Base-by-base conservation (phyloP, 2,797 vertebrate species). In the Hoplostethus mediterraneus region DNA sequence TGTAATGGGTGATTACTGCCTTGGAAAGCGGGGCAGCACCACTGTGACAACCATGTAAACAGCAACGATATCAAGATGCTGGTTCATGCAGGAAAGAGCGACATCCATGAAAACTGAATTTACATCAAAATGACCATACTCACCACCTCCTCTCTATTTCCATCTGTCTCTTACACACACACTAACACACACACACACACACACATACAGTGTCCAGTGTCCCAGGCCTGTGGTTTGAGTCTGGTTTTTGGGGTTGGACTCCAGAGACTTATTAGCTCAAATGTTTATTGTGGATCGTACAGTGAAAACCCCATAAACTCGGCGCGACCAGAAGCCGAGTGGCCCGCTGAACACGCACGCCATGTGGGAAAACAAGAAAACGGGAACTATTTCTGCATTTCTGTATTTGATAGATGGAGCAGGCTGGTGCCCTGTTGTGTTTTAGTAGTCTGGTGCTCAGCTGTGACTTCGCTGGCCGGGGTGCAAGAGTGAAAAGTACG, bases 231-330 rank as follows among this genome's bases (percentile, higher is more conserved):
- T 42, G 79, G 71, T 75, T 5, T 11, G 62, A 16, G 54, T 71
- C 57, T 66, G 14, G 74, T 64, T 74, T 74, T 82, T 31, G 21
- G 57, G 72, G 25, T 75, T 75, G 28, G 70, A 58, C 75, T 72
- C 59, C 30, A 28, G 67, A 42, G 67, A 72, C 42, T 54, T 42
- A 30, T 77, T 62, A 62, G 61, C 64, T 75, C 55, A 53, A 16
- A 74, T 80, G 77, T 75, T 75, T 82, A 67, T 68, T 71, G 79
- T 74, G 40, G 42, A 56, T 30, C 61, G 40, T 62, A 52, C 17
- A 36, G 33, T 68, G 31, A 31, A 63, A 69, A 42, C 25, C 13
- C 17, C 33, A 61, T 67, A 44, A 67, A 47, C 36, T 21, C 12
- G 0, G 21, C 55, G 11, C 7, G 6, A 59, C 51, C 67, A 51